Percentiles rank a stretch among this genome's conserved stretches.
These are phyloP conservation scores for Drosophila borborema DNA, from an alignment of 2,888 invertebrate species.

Conservation along the genomic window DNA sequence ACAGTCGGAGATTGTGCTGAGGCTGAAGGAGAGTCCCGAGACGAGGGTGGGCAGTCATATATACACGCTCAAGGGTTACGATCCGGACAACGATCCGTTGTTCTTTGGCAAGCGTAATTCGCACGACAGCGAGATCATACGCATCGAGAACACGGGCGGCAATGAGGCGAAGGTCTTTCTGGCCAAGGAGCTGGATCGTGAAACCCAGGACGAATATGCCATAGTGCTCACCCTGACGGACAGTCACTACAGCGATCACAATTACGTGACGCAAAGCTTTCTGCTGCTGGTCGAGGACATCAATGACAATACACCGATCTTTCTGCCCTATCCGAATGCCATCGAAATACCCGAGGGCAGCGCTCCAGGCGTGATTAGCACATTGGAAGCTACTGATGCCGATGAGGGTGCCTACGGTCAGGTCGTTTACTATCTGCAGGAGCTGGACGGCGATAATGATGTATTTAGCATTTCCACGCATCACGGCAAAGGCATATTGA, in stretches of 20 bases:
- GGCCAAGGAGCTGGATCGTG: conserved; percentile 95
- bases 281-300: conserved; percentile 95
- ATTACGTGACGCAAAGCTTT: conserved; percentile 95
- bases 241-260: conserved; percentile 93
- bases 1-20: conserved; percentile 95
- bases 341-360: conserved; percentile 93
- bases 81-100: conserved; percentile 94
- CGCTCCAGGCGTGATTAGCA: conserved; percentile 90
- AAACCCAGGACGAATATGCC: conserved; percentile 95
- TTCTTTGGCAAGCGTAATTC: conserved; percentile 93
- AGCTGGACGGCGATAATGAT: conserved; percentile 91
- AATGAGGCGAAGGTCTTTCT: conserved; percentile 95
- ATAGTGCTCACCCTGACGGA: conserved; percentile 95
- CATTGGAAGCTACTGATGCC: conserved; percentile 94
- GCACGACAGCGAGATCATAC: conserved; percentile 92
- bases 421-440: conserved; percentile 94
- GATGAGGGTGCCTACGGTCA: conserved; percentile 97
- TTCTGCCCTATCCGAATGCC: conserved; percentile 93
- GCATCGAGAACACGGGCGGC: conserved; percentile 92
- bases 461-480: conserved; percentile 93
- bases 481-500: conserved; percentile 93
- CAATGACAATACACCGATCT: conserved; percentile 95
- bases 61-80: conserved; percentile 92
- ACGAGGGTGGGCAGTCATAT: conserved; percentile 93
- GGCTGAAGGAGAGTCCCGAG: conserved; percentile 94